phyloP scores from a whole-genome alignment of 2,113 vertebrate genomes.

The Pelmatolapia mariae region DNA sequence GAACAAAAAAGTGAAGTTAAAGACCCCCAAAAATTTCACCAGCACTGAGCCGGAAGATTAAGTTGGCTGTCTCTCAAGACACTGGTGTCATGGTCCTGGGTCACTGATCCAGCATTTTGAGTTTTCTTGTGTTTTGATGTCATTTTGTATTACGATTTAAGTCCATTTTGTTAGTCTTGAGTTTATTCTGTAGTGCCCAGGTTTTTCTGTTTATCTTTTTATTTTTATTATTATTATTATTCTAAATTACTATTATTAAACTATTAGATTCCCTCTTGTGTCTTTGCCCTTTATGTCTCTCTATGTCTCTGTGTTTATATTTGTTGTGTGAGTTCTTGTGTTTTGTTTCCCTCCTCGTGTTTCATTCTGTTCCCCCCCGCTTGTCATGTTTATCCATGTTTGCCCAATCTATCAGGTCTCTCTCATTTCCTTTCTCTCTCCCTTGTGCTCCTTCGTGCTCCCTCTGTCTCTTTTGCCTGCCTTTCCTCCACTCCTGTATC shows the following conservation, averaged over 20 bases:
- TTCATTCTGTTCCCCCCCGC: neutral
- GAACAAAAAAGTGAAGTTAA: no score
- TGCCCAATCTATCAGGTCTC: neutral
- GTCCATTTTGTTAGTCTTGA: neutral
- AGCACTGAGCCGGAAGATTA: neutral
- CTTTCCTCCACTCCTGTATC: neutral
- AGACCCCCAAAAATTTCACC: no score
- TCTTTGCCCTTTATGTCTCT: neutral
- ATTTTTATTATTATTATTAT: neutral
- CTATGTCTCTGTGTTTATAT: neutral
- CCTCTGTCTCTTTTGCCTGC: neutral
- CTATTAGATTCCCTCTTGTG: neutral
- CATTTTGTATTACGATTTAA: neutral
- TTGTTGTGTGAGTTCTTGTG: neutral
- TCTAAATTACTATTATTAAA: fast-evolving
- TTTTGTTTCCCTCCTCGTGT: neutral
- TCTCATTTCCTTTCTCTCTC: neutral
- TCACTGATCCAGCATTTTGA: neutral
- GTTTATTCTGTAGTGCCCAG: neutral
- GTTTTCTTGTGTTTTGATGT: neutral
- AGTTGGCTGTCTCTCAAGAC: neutral
- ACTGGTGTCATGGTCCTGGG: neutral
- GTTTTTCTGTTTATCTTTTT: neutral
- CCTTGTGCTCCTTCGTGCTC: neutral
- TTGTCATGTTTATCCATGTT: neutral